Evolutionary conservation across 2,888 invertebrate genomes (phyloP).

Genomic region (Eupithecia inturbata): DNA sequence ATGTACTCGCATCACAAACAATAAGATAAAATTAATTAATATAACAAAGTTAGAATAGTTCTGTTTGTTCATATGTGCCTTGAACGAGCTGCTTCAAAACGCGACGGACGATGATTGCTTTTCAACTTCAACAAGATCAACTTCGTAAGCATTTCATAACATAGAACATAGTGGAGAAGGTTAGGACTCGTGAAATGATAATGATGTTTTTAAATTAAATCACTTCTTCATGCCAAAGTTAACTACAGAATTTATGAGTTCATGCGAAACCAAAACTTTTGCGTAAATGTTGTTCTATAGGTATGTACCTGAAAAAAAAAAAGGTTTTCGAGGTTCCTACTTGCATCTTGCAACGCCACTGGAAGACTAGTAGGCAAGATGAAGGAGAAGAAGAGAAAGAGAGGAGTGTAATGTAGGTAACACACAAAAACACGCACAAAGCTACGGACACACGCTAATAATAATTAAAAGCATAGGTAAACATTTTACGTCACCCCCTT

Average conservation of each 20-base stretch:
- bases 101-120: constrained; percentile 1
- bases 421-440: too few species aligned
- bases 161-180: not conserved
- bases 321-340: too few species aligned
- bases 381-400: too few species aligned
- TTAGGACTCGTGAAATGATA: not conserved
- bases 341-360: too few species aligned
- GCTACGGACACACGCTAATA: too few species aligned
- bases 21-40: constrained; percentile 42
- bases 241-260: not conserved
- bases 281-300: not conserved
- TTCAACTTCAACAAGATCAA: constrained; percentile 4
- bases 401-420: too few species aligned
- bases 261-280: not conserved
- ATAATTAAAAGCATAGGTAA: too few species aligned
- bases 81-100: constrained; percentile 4
- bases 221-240: not conserved
- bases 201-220: too few species aligned
- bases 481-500: too few species aligned
- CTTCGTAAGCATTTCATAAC: not conserved
- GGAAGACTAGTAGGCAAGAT: too few species aligned
- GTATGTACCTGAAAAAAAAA: not conserved
- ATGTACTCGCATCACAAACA: constrained; percentile 40
- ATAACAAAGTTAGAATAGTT: constrained; percentile 44
- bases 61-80: constrained; percentile 38